Percentiles rank a stretch among this genome's conserved stretches.
Evolutionary conservation across 2,113 vertebrate species (phyloP).

Genomic region (Gyps fulvus): DNA sequence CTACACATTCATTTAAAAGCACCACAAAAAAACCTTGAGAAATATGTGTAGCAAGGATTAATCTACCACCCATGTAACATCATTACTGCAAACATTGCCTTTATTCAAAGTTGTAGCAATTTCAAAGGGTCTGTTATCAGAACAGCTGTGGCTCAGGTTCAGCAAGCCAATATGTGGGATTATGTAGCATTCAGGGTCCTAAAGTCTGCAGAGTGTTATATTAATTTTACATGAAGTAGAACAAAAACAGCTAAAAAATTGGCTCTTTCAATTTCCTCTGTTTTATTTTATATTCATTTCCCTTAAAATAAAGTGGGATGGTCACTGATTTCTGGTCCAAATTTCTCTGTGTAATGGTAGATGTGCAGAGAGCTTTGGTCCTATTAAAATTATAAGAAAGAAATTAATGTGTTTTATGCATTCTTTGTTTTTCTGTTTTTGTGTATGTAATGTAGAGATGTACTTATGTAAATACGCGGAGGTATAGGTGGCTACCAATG

Average conservation of each 20-base stretch:
- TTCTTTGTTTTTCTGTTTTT: background rate
- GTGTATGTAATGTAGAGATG: background rate
- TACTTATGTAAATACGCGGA: background rate
- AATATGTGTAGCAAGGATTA: background rate
- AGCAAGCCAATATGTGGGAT: conserved; percentile 21
- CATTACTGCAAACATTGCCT: background rate
- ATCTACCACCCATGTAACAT: background rate
- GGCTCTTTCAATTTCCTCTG: background rate
- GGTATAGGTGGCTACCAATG: background rate
- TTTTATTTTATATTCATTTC: background rate
- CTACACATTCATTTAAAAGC: background rate
- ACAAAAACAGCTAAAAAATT: background rate
- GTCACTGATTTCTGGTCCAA: background rate
- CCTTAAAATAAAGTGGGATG: background rate
- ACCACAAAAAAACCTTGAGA: background rate
- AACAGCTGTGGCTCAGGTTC: conserved; percentile 53
- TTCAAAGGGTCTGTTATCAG: conserved; percentile 55
- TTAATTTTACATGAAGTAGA: background rate
- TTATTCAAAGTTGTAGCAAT: conserved; percentile 23
- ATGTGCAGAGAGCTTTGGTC: background rate
- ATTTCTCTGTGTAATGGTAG: background rate
- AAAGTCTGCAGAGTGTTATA: background rate
- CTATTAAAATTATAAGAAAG: background rate
- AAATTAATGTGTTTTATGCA: background rate
- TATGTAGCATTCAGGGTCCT: background rate